These are phyloP conservation scores for Bombylius major DNA, from an alignment of 2,888 invertebrate species.

Conservation along the genomic window DNA sequence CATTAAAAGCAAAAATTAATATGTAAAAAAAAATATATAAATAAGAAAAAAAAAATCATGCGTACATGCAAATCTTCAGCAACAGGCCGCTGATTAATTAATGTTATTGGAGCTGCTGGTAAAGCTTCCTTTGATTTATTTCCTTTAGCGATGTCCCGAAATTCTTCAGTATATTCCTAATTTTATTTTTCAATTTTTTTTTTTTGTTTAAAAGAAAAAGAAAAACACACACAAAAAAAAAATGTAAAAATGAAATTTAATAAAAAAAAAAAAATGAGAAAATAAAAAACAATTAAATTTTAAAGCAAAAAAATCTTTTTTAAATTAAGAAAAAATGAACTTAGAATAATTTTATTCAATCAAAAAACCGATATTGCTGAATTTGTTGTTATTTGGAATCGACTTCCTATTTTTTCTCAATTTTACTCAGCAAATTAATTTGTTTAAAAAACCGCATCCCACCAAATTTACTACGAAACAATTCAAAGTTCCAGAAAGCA, in stretches of 20 bases:
- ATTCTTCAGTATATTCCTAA: conserved; percentile 94
- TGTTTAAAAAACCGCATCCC: too few species aligned
- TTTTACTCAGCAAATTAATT: too few species aligned
- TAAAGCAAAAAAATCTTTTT: too few species aligned
- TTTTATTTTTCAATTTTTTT: conserved; percentile 3
- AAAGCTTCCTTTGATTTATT: conserved; percentile 80
- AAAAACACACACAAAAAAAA: conserved; percentile 11
- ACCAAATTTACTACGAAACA: too few species aligned
- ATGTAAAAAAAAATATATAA: neutral
- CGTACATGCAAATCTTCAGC: conserved; percentile 79
- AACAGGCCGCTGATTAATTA: conserved; percentile 90
- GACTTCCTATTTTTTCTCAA: too few species aligned
- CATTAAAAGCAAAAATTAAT: neutral
- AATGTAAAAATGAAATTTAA: conserved; percentile 5
- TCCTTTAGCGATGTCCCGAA: conserved; percentile 91
- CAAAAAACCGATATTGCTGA: too few species aligned
- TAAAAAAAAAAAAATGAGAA: neutral
- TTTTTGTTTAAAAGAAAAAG: conserved; percentile 8
- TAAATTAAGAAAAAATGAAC: too few species aligned
- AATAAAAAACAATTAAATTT: too few species aligned
- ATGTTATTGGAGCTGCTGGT: conserved; percentile 82
- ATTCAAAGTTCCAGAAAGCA: too few species aligned
- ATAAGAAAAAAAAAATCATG: conserved; percentile 15
- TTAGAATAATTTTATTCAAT: too few species aligned
- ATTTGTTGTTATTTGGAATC: too few species aligned